Base-by-base conservation (phyloP, 2,888 invertebrate species). In the Thereva unica region DNA sequence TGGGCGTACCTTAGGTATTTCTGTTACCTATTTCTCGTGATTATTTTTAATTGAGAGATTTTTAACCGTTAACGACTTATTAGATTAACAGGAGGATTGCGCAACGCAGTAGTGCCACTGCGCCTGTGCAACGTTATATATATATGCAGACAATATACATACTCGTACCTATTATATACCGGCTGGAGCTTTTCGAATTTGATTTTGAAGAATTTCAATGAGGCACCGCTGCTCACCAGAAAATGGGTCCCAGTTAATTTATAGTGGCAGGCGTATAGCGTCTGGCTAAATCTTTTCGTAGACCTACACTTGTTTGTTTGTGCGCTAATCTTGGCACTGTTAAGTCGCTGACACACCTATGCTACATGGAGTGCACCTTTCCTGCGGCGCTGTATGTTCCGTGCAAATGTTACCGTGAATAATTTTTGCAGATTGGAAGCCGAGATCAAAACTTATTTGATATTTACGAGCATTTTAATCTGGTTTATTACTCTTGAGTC, bases 131-230 rank as follows among this genome's bases (percentile, higher is more conserved):
- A 23, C 2, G 23, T 23, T 23, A 2, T 23, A 23, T 23, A 23
- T 23, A 23, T 23, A 23, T 1, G 23, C 2, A 23, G 1, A 23
- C 23, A 23, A 23, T 23, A 23, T 23, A 23, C 23, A 23, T 23
- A 23, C 23, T 23, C 2, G 23, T 23, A 23, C 23, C 23, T 23
- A 23, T 23, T 23, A 23, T 23, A 23, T 23, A 23, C 23, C 2
- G 23, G 2, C 23, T 23, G 2, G 23, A 23, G 23, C 23, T 23
- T 23, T 50, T 50, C 9, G 50, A 10, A 7, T 50, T 50, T 8
- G 47, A 37, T 57, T 57, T 45, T 59, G 47, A 57, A 34, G 57
- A 47, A 59, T 59, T 59, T 47, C 57, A 59, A 59, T 47, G 57
- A 59, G 47, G 47, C 23, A 23, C 23, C 23, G 23, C 23, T 23